Evolutionary conservation across 2,888 invertebrate species (phyloP).

Genomic region (Chydorus sphaericus): DNA sequence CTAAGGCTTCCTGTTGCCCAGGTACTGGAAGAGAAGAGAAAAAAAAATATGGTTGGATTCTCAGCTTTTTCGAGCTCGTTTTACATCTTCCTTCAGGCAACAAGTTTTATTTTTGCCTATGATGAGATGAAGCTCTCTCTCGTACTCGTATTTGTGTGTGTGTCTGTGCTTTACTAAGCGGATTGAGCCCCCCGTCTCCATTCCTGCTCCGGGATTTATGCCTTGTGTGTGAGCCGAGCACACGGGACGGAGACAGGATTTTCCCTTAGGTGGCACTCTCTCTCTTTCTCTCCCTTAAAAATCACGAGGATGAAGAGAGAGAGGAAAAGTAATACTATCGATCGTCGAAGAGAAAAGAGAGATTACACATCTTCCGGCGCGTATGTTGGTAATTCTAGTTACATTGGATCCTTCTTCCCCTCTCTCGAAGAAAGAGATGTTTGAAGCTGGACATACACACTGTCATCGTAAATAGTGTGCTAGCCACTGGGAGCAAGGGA

Average conservation of each 20-base stretch:
- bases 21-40: not conserved
- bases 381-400: not conserved
- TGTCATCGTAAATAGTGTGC: slow-evolving; percentile 3
- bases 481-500: not conserved
- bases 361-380: not conserved
- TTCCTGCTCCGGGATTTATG: too few species aligned
- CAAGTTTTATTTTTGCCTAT: too few species aligned
- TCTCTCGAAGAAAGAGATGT: not conserved
- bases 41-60: not conserved
- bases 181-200: too few species aligned
- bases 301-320: not conserved
- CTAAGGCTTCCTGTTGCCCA: not conserved
- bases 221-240: not conserved
- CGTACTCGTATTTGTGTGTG: too few species aligned
- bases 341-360: too few species aligned
- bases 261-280: not conserved
- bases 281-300: not conserved
- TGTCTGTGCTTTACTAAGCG: too few species aligned
- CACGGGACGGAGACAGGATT: not conserved
- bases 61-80: too few species aligned
- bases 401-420: not conserved
- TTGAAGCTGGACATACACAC: not conserved
- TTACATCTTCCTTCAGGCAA: too few species aligned
- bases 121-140: too few species aligned
- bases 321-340: not conserved